Conservation (phyloP, 2,888 invertebrate species). For the Boloria selene region DNA sequence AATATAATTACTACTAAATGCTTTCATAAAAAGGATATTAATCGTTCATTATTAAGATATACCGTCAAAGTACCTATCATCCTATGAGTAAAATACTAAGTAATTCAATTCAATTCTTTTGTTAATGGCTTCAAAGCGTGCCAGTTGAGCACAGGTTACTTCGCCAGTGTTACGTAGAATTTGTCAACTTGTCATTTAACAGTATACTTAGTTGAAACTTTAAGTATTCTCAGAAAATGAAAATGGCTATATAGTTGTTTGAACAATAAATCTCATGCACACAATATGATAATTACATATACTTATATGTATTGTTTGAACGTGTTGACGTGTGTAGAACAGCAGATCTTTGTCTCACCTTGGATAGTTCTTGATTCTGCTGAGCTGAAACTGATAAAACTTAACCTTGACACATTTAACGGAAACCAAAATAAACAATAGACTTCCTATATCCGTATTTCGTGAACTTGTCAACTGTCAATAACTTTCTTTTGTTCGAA, state of each 20-base stretch:
- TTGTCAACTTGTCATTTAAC: too few species aligned
- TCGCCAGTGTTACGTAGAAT: too few species aligned
- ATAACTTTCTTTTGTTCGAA: slow-evolving; percentile 61
- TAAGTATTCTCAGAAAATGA: too few species aligned
- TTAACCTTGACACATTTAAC: slow-evolving; percentile 59
- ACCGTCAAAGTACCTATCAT: too few species aligned
- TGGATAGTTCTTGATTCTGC: slow-evolving; percentile 40
- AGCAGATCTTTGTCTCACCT: slow-evolving; percentile 36
- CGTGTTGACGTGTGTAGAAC: slow-evolving; percentile 25
- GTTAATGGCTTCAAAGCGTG: too few species aligned
- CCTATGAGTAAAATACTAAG: too few species aligned
- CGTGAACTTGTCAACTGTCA: slow-evolving; percentile 57
- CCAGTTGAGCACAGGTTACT: too few species aligned
- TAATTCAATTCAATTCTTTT: too few species aligned
- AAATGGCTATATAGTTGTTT: background rate
- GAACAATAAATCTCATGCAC: slow-evolving; percentile 20
- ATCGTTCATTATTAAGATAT: too few species aligned
- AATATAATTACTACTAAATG: too few species aligned
- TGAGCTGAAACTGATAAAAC: slow-evolving; percentile 37
- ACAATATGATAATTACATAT: slow-evolving; percentile 28
- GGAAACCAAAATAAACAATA: slow-evolving; percentile 58
- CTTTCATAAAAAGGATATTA: too few species aligned
- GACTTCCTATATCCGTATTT: slow-evolving; percentile 68
- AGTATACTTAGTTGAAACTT: too few species aligned
- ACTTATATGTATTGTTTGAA: slow-evolving; percentile 26